These are phyloP conservation scores for Buphagus erythrorhynchus DNA, from an alignment of 2,797 vertebrate species.

Conservation along the genomic window DNA sequence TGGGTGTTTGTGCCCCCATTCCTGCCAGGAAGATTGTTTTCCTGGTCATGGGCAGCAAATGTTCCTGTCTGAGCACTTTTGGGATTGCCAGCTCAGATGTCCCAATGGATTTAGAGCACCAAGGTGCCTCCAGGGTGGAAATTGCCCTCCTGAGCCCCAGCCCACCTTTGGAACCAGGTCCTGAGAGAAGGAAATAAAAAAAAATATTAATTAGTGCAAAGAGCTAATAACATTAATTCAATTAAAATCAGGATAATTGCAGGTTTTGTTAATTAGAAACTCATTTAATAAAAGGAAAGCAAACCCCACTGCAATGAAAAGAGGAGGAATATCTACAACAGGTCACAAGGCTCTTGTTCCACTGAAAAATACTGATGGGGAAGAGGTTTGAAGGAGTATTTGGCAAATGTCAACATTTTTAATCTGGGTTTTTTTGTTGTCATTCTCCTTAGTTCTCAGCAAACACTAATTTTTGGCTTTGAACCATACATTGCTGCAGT, in stretches of 20 bases:
- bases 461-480: not conserved
- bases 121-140: not conserved
- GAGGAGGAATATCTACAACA: not conserved
- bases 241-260: not conserved
- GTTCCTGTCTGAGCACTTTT: not conserved
- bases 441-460: not conserved
- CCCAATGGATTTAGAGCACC: not conserved
- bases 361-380: not conserved
- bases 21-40: not conserved
- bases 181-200: not conserved
- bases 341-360: not conserved
- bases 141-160: not conserved
- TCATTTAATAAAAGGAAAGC: not conserved
- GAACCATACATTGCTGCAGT: not conserved
- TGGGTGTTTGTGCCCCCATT: fast-evolving
- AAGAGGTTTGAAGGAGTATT: not conserved
- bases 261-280: not conserved
- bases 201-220: not conserved
- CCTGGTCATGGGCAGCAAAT: fast-evolving
- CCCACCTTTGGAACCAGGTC: fast-evolving
- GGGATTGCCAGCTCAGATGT: not conserved
- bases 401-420: not conserved
- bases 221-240: fast-evolving
- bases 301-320: not conserved
- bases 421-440: not conserved